Base-by-base conservation (phyloP, 2,113 vertebrate genomes). In the Pterocles gutturalis region DNA sequence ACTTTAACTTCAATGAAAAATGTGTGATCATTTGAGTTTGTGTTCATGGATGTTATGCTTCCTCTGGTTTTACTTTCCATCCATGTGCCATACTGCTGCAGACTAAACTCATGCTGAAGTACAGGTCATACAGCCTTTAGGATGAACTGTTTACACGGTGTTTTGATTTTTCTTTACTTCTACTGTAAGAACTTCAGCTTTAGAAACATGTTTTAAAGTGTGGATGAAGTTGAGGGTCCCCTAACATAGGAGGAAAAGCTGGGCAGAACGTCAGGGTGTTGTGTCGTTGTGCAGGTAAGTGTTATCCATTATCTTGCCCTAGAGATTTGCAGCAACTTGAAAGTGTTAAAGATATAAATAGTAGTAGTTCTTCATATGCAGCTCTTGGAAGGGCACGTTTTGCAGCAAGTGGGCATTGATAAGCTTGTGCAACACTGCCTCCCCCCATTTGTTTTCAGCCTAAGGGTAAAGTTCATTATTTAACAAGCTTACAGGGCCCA, bases 331-430 rank as follows among this genome's bases (percentile, higher is more conserved):
- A 91, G 69, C 22, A 38, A 66, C 43, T 81, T 89, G 69, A 83
- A 78, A 89, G 48, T 1, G 0, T 75, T 78, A 29, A 51, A 76
- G 80, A 24, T 93, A 65, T 25, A 87, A 93, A 76, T 76, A 90
- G 75, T 31, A 46, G n/a, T 38, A 57, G 46, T 51, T 92, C 57
- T 66, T 95, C 48, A 34, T 19, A 26, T 14, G 13, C 18, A 19
- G 21, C 31, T 96, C 80, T 89, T 95, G 89, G 72, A 87, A 87
- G 67, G 51, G 80, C 92, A 89, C 26, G 79, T 88, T 90, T 41
- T 73, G 69, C 83, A 90, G 64, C 91, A 91, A 78, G 83, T 87
- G 93, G 92, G 86, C 86, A 75, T 53, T 61, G 88, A 93, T 95
- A 93, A 95, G 15, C 60, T 87, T 92, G 51, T 89, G 83, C 38